These are phyloP conservation scores for Craseonycteris thonglongyai DNA, from an alignment of 2,113 vertebrate species.

Conservation along the genomic window DNA sequence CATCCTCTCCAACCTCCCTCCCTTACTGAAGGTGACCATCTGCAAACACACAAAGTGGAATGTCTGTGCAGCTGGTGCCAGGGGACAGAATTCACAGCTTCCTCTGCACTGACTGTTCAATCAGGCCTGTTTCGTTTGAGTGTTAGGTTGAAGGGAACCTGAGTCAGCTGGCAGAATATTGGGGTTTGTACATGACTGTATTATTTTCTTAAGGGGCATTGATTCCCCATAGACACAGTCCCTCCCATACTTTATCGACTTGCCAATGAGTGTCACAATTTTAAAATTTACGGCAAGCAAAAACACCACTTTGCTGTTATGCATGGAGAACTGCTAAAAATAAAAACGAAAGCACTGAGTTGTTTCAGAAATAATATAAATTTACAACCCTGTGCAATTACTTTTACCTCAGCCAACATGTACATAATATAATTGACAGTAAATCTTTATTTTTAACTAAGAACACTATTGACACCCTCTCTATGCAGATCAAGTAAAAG, in stretches of 20 bases:
- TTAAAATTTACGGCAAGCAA: not conserved
- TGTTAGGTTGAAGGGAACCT: not conserved
- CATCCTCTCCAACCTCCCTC: not conserved
- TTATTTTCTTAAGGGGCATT: slow-evolving; percentile 22
- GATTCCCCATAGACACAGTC: not conserved
- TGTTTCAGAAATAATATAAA: slow-evolving; percentile 15
- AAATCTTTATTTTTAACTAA: not conserved
- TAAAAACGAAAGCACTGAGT: not conserved
- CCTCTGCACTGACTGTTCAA: not conserved
- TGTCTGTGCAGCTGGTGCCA: not conserved
- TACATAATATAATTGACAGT: not conserved
- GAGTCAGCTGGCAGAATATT: not conserved
- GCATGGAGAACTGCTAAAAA: not conserved
- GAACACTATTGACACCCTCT: not conserved
- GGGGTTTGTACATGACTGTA: slow-evolving; percentile 5
- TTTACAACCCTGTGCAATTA: not conserved
- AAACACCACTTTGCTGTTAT: not conserved
- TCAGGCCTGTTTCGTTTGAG: not conserved
- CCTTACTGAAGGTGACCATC: not conserved
- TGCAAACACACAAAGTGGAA: not conserved
- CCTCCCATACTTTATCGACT: not conserved
- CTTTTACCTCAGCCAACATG: not conserved
- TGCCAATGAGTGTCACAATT: not conserved
- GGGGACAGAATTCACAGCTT: not conserved
- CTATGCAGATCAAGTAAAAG: not conserved